These are phyloP conservation scores for Vicugna pacos DNA, from an alignment of 2,113 vertebrate species.

Conservation along the genomic window DNA sequence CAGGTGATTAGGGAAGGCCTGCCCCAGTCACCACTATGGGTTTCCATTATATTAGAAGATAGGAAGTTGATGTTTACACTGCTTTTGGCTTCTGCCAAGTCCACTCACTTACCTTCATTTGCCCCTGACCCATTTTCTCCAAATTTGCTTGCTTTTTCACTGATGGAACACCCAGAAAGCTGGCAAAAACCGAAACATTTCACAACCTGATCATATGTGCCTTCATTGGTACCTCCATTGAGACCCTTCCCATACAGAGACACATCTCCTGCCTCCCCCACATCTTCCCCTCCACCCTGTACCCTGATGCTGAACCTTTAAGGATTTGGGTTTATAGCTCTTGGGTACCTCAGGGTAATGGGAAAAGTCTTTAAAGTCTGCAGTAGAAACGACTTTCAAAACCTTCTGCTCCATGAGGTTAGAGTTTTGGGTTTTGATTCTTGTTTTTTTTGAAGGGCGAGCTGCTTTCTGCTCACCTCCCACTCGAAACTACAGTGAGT, in stretches of 20 bases:
- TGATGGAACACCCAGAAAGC: neutral
- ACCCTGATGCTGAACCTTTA: neutral
- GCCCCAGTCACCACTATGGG: neutral
- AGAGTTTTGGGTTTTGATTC: neutral
- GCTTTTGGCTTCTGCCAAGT: neutral
- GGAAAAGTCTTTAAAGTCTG: neutral
- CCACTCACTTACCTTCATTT: neutral
- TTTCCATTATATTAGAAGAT: neutral
- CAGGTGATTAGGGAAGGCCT: neutral
- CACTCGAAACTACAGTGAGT: neutral
- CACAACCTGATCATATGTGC: neutral
- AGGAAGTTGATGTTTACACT: neutral
- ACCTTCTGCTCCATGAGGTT: neutral
- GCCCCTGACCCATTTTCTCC: neutral
- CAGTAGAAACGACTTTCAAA: neutral
- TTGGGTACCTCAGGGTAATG: neutral
- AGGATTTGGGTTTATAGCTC: neutral
- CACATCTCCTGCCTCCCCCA: too few relatives aligned
- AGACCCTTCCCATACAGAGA: neutral
- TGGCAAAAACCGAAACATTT: neutral
- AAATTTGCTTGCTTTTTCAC: neutral
- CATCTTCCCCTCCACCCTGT: neutral
- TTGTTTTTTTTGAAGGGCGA: neutral
- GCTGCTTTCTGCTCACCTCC: neutral
- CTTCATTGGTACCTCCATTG: neutral